A percentile compares a stretch with the other conserved stretches of the same genome.
phyloP scores from a whole-genome alignment of 2,888 invertebrate species.

The Pollenia labialis region DNA sequence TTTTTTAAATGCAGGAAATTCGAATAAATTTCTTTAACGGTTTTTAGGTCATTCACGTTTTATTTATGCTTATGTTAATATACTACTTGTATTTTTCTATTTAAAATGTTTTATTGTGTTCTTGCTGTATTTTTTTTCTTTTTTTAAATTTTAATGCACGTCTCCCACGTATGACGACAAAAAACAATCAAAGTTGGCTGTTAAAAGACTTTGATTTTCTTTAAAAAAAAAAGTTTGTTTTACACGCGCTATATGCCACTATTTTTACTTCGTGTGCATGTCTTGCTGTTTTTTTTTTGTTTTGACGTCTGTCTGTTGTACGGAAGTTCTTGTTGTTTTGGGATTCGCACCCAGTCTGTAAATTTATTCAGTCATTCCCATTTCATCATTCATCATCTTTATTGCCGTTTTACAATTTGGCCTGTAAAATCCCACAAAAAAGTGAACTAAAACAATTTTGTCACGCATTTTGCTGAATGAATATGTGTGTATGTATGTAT shows the following conservation, averaged over 20 bases:
- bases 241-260: slow-evolving; percentile 32
- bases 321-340: slow-evolving; percentile 8
- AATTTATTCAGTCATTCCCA: slow-evolving; percentile 22
- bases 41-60: slow-evolving; percentile 67
- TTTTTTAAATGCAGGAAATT: slow-evolving; percentile 58
- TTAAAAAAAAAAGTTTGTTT: not conserved
- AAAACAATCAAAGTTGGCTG: slow-evolving; percentile 26
- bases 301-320: not conserved
- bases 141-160: slow-evolving; percentile 22
- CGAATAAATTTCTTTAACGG: slow-evolving; percentile 58
- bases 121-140: not conserved
- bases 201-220: slow-evolving; percentile 41
- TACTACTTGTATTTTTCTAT: not conserved
- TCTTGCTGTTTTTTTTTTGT: not conserved
- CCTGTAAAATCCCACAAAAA: slow-evolving; percentile 31
- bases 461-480: slow-evolving; percentile 45
- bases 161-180: slow-evolving; percentile 45
- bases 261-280: not conserved
- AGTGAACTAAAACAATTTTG: slow-evolving; percentile 24
- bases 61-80: not conserved
- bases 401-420: slow-evolving; percentile 27
- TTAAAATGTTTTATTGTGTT: not conserved
- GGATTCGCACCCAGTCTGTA: slow-evolving; percentile 10
- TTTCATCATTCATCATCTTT: slow-evolving; percentile 38
- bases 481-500: not conserved